These are phyloP conservation scores for Proisotoma minuta DNA, from an alignment of 2,888 invertebrate species.

Conservation along the genomic window DNA sequence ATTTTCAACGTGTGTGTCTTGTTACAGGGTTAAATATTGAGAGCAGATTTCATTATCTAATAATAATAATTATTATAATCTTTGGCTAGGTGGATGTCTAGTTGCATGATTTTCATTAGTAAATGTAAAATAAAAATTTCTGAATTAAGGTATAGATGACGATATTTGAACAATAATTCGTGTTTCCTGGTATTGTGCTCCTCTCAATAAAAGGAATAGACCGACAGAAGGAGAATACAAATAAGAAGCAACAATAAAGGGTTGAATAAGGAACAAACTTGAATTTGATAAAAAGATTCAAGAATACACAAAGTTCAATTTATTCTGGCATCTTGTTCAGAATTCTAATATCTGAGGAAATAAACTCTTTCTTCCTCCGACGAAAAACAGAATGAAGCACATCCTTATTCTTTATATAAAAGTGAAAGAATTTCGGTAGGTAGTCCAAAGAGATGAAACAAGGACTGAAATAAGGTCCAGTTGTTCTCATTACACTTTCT, in stretches of 20 bases:
- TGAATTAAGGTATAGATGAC: no score
- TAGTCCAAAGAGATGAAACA: not conserved
- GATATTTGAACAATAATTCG: no score
- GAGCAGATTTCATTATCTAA: not conserved
- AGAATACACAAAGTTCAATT: not conserved
- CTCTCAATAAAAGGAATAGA: not conserved
- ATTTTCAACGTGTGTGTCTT: conserved; percentile 11
- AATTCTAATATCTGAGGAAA: conserved; percentile 5
- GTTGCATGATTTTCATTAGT: no score
- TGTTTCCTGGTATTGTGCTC: not conserved
- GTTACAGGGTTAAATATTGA: not conserved
- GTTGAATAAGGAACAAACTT: conserved; percentile 1
- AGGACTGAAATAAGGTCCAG: conserved; percentile 8
- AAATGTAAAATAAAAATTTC: no score
- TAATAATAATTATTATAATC: not conserved
- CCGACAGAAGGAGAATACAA: not conserved
- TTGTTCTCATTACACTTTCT: no score
- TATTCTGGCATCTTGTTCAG: not conserved
- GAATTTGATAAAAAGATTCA: not conserved
- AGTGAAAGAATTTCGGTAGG: conserved; percentile 13
- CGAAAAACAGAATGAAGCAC: not conserved
- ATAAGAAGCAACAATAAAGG: conserved; percentile 2
- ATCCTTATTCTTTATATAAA: not conserved
- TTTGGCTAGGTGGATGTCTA: not conserved
- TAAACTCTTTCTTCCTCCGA: not conserved